Percentiles rank a stretch among this genome's conserved stretches.
phyloP scores from a whole-genome alignment of 2,888 invertebrate genomes.

The Caenorhabditis sp. region DNA sequence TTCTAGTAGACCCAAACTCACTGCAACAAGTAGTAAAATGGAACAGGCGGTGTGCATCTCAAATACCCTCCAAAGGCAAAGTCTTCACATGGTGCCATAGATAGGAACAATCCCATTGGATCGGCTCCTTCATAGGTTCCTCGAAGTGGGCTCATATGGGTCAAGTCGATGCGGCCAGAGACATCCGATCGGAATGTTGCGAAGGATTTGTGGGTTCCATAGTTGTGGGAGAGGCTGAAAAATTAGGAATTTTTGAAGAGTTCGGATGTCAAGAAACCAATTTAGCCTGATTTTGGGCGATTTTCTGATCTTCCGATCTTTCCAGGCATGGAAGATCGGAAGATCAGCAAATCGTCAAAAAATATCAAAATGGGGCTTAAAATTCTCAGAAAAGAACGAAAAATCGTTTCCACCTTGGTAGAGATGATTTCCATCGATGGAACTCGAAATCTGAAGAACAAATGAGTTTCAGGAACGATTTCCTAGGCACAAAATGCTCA shows the following conservation, averaged over 20 bases:
- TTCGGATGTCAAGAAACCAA: too few relatives aligned
- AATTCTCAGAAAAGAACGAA: too few relatives aligned
- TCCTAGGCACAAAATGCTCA: too few relatives aligned
- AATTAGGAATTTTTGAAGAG: not conserved
- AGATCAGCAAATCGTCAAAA: too few relatives aligned
- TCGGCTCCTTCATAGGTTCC: slow-evolving; percentile 42
- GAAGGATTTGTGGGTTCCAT: slow-evolving; percentile 44
- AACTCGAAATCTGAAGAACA: too few relatives aligned
- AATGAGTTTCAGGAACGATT: too few relatives aligned
- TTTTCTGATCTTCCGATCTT: too few relatives aligned
- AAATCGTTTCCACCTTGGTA: too few relatives aligned
- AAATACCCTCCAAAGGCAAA: slow-evolving; percentile 44
- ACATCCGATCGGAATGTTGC: slow-evolving; percentile 39
- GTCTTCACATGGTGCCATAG: slow-evolving; percentile 37
- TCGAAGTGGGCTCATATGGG: slow-evolving; percentile 22
- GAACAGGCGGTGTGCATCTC: slow-evolving; percentile 38
- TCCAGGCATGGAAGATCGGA: too few relatives aligned
- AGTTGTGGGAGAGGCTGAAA: slow-evolving; percentile 43
- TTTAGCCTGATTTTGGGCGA: too few relatives aligned
- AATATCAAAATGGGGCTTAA: too few relatives aligned
- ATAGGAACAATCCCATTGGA: slow-evolving; percentile 44
- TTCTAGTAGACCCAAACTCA: slow-evolving; percentile 1
- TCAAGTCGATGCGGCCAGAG: slow-evolving; percentile 35
- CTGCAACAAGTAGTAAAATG: slow-evolving; percentile 25
- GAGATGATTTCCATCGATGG: too few relatives aligned